A percentile compares a stretch with the other conserved stretches of the same genome.
Conservation (phyloP, 2,797 vertebrate species). For the Natrix natrix region DNA sequence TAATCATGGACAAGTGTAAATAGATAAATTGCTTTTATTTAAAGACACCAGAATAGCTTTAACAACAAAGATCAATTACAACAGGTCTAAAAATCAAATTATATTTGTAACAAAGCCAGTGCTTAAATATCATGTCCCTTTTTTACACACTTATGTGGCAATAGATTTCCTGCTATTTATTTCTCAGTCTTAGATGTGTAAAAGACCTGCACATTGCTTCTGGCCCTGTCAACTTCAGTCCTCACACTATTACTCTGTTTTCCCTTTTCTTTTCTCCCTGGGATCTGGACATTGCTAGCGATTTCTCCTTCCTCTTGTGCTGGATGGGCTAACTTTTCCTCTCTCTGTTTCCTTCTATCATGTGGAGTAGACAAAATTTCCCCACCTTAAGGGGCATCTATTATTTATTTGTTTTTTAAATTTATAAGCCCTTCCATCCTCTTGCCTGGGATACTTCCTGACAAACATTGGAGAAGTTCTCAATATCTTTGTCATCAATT, state of each 20-base stretch:
- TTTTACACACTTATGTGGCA: background rate
- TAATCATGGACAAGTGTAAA: background rate
- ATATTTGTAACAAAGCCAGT: background rate
- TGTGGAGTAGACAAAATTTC: background rate
- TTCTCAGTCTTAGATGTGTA: background rate
- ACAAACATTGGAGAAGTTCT: background rate
- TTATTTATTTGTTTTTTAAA: background rate
- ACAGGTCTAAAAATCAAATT: background rate
- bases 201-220: background rate
- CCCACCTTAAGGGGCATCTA: background rate
- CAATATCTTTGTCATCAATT: background rate
- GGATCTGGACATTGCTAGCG: background rate
- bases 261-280: background rate
- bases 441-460: background rate
- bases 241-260: background rate
- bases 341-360: background rate
- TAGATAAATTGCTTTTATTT: background rate
- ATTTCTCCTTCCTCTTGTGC: background rate
- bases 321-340: background rate
- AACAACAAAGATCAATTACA: background rate
- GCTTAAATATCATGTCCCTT: background rate
- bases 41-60: background rate
- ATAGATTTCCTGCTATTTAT: background rate
- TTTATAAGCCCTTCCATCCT: background rate
- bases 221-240: background rate